Conservation (phyloP, 2,888 invertebrate genomes). For the Lycaena phlaeas region DNA sequence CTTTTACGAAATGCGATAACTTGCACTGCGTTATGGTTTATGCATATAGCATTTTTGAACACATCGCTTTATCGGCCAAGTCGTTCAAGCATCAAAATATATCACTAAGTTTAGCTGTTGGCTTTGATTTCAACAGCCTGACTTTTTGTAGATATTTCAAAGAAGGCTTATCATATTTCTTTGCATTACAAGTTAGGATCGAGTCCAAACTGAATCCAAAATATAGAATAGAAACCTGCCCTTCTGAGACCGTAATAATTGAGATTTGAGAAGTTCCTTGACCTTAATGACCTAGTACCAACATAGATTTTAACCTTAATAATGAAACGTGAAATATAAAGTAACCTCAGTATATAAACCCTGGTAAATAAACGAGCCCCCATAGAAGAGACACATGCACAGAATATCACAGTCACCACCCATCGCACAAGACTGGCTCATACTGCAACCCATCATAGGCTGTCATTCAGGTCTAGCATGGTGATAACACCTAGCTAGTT, state of each 20-base stretch:
- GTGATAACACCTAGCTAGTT: conserved; percentile 64
- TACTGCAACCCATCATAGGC: conserved; percentile 46
- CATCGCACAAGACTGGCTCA: conserved; percentile 67
- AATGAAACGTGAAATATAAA: not conserved
- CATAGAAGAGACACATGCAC: conserved; percentile 44
- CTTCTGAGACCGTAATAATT: conserved; percentile 4
- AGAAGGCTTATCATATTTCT: conserved; percentile 56
- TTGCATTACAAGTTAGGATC: conserved; percentile 33
- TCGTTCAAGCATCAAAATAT: conserved; percentile 32
- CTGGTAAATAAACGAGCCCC: conserved; percentile 10
- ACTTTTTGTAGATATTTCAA: conserved; percentile 40
- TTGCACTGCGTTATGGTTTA: conserved; percentile 57
- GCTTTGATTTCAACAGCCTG: conserved; percentile 41
- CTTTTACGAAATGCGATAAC: conserved; percentile 54
- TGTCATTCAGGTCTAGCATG: conserved; percentile 61
- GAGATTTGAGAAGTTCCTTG: not conserved
- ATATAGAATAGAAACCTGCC: conserved; percentile 3
- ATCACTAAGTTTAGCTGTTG: conserved; percentile 51
- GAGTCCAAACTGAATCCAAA: not conserved
- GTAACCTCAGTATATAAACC: conserved; percentile 5
- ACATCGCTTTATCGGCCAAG: conserved; percentile 65
- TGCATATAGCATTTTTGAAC: conserved; percentile 58
- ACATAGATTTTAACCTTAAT: not conserved
- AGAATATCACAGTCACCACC: conserved; percentile 58
- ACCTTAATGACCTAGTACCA: not conserved